These are phyloP conservation scores for Quadroppia sp. DNA, from an alignment of 2,888 invertebrate genomes.

Conservation along the genomic window DNA sequence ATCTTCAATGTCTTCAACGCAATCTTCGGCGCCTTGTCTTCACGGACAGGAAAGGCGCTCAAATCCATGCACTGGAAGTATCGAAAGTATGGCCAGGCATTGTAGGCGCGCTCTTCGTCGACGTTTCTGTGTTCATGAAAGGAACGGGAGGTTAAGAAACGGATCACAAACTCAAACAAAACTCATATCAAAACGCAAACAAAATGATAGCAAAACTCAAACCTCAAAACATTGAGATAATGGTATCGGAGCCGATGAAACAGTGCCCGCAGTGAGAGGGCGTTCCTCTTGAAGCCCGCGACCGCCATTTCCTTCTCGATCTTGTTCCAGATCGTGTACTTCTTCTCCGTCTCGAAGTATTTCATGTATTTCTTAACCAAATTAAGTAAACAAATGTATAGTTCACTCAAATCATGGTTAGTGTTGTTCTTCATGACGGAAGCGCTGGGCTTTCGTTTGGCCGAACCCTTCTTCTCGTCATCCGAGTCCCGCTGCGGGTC, in stretches of 20 bases:
- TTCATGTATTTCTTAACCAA: conserved; percentile 25
- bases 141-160: neutral
- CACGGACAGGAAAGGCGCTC: neutral
- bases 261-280: neutral
- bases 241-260: conserved; percentile 2
- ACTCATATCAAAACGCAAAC: no score
- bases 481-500: no score
- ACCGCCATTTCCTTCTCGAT: conserved; percentile 2
- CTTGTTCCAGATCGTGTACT: neutral
- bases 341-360: conserved; percentile 10
- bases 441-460: neutral
- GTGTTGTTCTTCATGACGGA: conserved; percentile 11
- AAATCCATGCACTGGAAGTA: conserved; percentile 2
- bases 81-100: neutral
- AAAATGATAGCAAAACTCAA: neutral
- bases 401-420: conserved; percentile 17
- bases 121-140: neutral
- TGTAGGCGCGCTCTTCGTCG: neutral
- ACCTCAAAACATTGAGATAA: conserved; percentile 22
- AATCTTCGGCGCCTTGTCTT: neutral
- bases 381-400: conserved; percentile 5
- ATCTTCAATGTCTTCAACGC: no score
- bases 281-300: conserved; percentile 18
- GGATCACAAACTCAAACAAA: no score
- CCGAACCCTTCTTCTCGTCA: neutral